These are phyloP conservation scores for Morpho achilles DNA, from an alignment of 2,888 invertebrate genomes.

Conservation along the genomic window DNA sequence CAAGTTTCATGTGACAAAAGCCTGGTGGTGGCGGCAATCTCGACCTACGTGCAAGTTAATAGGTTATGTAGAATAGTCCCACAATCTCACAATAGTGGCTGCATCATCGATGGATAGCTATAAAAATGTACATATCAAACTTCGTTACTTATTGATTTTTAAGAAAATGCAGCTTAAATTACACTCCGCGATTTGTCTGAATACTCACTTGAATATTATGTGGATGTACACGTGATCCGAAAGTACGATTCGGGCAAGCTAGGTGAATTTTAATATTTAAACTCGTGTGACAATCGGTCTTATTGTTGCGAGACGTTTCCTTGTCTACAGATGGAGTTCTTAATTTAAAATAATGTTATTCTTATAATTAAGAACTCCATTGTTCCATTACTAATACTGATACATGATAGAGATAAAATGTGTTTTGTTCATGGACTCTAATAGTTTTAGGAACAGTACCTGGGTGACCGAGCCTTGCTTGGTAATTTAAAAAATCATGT, in stretches of 20 bases:
- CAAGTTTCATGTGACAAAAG: no score
- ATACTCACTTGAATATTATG: constrained; percentile 18
- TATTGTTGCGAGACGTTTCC: neutral
- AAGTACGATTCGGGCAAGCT: constrained; percentile 22
- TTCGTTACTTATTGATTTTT: constrained; percentile 7
- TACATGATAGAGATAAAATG: no score
- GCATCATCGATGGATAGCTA: neutral
- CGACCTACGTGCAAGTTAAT: no score
- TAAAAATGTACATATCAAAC: constrained; percentile 5
- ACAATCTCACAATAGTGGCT: neutral
- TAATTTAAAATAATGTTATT: no score
- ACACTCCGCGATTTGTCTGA: constrained; percentile 23
- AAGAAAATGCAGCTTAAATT: constrained; percentile 16
- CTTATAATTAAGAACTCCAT: no score
- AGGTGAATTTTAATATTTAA: constrained; percentile 26
- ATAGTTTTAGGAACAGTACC: no score
- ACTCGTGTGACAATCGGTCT: constrained; percentile 11
- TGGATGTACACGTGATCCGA: constrained; percentile 11
- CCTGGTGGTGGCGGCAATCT: no score
- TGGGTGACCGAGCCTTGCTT: no score
- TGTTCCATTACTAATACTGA: no score
- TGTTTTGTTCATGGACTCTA: no score
- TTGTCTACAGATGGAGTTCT: neutral
- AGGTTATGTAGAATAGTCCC: no score
- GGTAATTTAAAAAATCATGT: no score